These are phyloP conservation scores for Metellina segmentata DNA, from an alignment of 2,888 invertebrate genomes.

Conservation along the genomic window DNA sequence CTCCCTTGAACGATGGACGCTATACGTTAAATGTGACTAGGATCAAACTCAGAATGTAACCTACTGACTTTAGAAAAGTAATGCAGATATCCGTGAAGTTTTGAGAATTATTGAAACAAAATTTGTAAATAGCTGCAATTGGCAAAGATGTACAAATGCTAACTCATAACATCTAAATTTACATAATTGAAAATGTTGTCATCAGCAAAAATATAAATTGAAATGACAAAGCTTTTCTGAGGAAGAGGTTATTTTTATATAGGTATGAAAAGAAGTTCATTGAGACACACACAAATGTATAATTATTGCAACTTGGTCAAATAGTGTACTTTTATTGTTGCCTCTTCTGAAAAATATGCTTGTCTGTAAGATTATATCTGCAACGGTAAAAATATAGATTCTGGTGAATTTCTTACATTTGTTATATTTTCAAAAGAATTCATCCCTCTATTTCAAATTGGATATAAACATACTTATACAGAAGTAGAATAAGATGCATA, in stretches of 20 bases:
- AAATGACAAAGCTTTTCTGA: background rate
- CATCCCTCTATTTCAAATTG: no score
- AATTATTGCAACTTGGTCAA: no score
- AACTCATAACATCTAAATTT: background rate
- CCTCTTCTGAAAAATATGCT: no score
- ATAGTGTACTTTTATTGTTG: no score
- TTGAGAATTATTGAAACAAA: background rate
- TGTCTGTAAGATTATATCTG: no score
- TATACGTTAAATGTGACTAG: background rate
- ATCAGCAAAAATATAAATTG: background rate
- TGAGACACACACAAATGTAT: no score
- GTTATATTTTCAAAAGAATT: no score
- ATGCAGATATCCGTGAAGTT: background rate
- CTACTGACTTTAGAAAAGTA: background rate
- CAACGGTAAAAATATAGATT: no score
- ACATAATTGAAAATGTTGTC: background rate
- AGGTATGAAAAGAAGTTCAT: background rate
- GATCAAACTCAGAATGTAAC: background rate
- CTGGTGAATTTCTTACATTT: no score
- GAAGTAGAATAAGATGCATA: no score
- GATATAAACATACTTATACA: no score
- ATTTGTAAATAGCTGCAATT: slow-evolving; percentile 45
- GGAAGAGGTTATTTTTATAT: background rate
- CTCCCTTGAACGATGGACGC: slow-evolving; percentile 58
- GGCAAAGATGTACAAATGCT: slow-evolving; percentile 36